phyloP scores from a whole-genome alignment of 1,140 invertebrate species.

The Drosophila virilis region DNA sequence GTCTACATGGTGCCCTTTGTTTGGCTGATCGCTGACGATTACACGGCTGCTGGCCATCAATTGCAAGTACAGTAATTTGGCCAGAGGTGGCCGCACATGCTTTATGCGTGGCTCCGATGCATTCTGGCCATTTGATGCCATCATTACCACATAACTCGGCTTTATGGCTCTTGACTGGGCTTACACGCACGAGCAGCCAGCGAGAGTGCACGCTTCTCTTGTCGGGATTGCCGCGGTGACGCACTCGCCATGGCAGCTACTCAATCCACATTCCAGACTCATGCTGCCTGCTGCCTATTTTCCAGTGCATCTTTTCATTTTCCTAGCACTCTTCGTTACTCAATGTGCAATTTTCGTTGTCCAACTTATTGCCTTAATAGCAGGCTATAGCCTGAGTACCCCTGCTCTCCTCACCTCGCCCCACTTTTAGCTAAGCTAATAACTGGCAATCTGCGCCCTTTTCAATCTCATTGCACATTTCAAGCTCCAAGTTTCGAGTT shows the following conservation, averaged over 20 bases:
- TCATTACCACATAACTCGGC: constrained; percentile 78
- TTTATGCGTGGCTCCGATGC: constrained; percentile 45
- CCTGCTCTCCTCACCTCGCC: not conserved
- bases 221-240: constrained; percentile 38
- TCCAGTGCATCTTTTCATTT: constrained; percentile 10
- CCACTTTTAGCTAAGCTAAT: constrained; percentile 44
- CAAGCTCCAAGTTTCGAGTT: constrained; percentile 7
- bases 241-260: constrained; percentile 28
- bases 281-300: constrained; percentile 12
- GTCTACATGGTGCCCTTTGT: not conserved
- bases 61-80: constrained; percentile 75
- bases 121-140: constrained; percentile 49
- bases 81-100: constrained; percentile 37
- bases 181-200: constrained; percentile 23
- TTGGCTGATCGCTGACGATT: constrained; percentile 15
- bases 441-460: constrained; percentile 69
- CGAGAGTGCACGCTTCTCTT: not conserved
- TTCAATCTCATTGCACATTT: constrained; percentile 50
- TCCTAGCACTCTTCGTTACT: constrained; percentile 24
- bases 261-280: constrained; percentile 54
- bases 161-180: constrained; percentile 54
- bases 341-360: constrained; percentile 64
- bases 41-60: constrained; percentile 49
- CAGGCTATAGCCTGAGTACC: constrained; percentile 24
- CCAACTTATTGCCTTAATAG: constrained; percentile 69